These are phyloP conservation scores for Decapterus maruadsi DNA, from an alignment of 2,797 vertebrate species.

Conservation along the genomic window DNA sequence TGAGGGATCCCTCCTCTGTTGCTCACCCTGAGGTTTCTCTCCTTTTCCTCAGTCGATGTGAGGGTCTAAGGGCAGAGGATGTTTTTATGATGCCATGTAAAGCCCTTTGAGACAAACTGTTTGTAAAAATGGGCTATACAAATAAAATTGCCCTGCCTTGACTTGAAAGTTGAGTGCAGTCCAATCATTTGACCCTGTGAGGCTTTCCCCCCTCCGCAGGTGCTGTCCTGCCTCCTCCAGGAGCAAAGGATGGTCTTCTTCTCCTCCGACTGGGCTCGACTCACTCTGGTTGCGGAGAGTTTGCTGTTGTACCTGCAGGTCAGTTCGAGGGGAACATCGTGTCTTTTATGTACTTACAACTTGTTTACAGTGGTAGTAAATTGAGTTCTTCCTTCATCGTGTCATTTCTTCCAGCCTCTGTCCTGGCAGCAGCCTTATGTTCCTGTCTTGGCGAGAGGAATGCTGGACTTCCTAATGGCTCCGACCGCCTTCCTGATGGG, in stretches of 20 bases:
- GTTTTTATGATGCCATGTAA: too few species aligned
- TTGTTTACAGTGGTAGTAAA: not conserved
- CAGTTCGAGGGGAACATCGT: constrained; percentile 3
- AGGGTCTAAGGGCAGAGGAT: too few species aligned
- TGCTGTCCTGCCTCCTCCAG: constrained; percentile 89
- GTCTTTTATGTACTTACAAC: not conserved
- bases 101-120: too few species aligned
- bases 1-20: too few species aligned
- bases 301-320: constrained; percentile 90
- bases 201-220: constrained; percentile 74
- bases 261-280: constrained; percentile 92
- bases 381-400: not conserved
- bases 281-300: constrained; percentile 92
- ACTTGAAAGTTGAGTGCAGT: not conserved
- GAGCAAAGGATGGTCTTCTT: constrained; percentile 94
- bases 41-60: too few species aligned
- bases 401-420: constrained; percentile 84
- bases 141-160: too few species aligned
- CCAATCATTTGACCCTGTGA: not conserved
- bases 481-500: constrained; percentile 98
- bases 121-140: too few species aligned
- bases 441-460: constrained; percentile 91
- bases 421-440: constrained; percentile 97
- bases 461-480: constrained; percentile 99
- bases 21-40: too few species aligned